Base-by-base conservation (phyloP, 2,888 invertebrate genomes). In the Pelosia muscerda region DNA sequence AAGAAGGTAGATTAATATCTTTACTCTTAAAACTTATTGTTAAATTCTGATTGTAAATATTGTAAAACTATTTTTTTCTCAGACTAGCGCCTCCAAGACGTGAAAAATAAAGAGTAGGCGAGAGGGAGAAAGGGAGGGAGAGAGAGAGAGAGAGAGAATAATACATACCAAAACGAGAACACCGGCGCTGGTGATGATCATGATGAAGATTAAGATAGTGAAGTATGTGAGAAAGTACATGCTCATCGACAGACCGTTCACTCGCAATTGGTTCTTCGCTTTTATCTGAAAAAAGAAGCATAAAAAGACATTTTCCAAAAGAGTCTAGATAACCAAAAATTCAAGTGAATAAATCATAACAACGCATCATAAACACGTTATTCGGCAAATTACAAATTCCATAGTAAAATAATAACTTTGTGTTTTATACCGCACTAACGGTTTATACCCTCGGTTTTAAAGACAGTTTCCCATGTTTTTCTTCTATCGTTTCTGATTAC, bases 201-300 rank as follows among this genome's bases (percentile, higher is more conserved):
- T 97, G 73, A 97, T 95, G 42, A 95, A 95, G 59, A 96, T 96
- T 60, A 97, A 94, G 11, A 98, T 96, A 28, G 97, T 95, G 86
- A 97, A 97, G 86, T 97, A 97, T 0, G 97, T 96, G 15, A 96
- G 88, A 88, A 97, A 97, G 88, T 97, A 97, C 95, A 97, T 96
- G 78, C 95, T 95, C 90, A 97, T 97, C 0, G 97, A 96, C 23
- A 98, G 91, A 0, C 98, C 98, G 86, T 98, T 97, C 23, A 98
- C 97, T 22, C 98, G 95, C 42, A 98, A 93, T 86, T 97, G 97
- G 88, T 97, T 97, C 87, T 97, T 97, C 1, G 97, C 97, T 93
- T 97, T 97, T 69, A 97, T 96, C 97, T 98, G 93, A 73, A 95
- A 83, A 25, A 5, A 9, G n/a, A n/a, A n/a, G n/a, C n/a, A n/a